Percentiles rank a stretch among this genome's conserved stretches.
Conservation (phyloP, 2,888 invertebrate genomes). For the Clepsis dumicolana region DNA sequence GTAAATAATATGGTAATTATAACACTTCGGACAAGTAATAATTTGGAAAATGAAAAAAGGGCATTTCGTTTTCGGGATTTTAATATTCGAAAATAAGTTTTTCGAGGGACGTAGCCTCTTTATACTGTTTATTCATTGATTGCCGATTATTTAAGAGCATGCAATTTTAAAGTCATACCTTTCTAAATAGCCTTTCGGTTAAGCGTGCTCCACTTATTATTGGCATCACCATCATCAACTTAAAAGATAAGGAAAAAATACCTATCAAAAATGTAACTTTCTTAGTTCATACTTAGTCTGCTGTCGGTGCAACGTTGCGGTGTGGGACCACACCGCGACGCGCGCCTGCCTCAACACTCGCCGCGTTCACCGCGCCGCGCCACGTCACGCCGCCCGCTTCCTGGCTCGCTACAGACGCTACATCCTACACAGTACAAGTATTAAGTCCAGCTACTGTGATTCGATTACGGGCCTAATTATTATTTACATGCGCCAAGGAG, state of each 20-base stretch:
- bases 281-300: constrained; percentile 49
- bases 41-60: too few relatives aligned
- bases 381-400: constrained; percentile 50
- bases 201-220: too few relatives aligned
- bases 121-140: too few relatives aligned
- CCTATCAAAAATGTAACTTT: not conserved
- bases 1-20: too few relatives aligned
- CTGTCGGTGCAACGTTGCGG: constrained; percentile 61
- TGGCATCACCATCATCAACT: not conserved
- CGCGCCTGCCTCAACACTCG: constrained; percentile 81
- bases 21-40: too few relatives aligned
- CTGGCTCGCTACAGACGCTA: constrained; percentile 52
- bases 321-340: constrained; percentile 52
- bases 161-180: too few relatives aligned
- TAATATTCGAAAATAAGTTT: too few relatives aligned
- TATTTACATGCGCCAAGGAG: not conserved
- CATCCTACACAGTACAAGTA: constrained; percentile 47
- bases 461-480: constrained; percentile 23
- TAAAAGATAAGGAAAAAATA: not conserved
- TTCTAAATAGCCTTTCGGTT: too few relatives aligned
- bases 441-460: constrained; percentile 2
- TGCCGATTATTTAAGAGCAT: too few relatives aligned
- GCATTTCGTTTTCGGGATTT: too few relatives aligned
- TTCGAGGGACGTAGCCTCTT: too few relatives aligned
- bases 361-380: constrained; percentile 64